Evolutionary conservation across 2,797 vertebrate species (phyloP), one percentile per base, ranked within the genome.

Genomic region (Falco peregrinus): DNA sequence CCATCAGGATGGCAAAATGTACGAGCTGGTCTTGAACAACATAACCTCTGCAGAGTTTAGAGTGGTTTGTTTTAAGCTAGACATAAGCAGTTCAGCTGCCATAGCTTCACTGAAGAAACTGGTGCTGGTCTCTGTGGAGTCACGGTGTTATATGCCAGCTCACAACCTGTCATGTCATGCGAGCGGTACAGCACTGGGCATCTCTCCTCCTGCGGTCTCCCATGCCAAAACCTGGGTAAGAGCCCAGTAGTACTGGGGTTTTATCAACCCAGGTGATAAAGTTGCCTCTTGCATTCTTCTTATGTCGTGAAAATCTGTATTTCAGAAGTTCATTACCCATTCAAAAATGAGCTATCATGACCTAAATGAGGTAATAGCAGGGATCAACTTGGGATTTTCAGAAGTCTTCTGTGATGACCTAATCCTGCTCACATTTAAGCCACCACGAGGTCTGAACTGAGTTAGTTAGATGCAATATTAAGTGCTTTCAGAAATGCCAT

Each of bases 151-250:
- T 41, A 21, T 6, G 4, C 19, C 41, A 77, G 18, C 31, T 87
- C n/a, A 17, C 45, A 39, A 25, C 20, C 56, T 75, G 43, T 37
- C 77, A 17, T 37, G 37, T 37, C 2, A 2, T 37, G 37, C 0
- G 3, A 54, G 17, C 16, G 43, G 28, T 29, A 25, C 19, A 61
- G 20, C 37, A 21, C 15, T 0, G 0, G 39, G 16, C 35, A 45
- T 56, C 19, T 13, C 3, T 53, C 25, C 83, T 92, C 37, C 26
- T 47, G 39, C 24, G 43, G 4, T 81, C 4, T 68, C 41, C 61
- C 4, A 2, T 33, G 19, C 43, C 6, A 60, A 87, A 68, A 54
- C 17, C 13, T 57, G n/a, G 26, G 18, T 48, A 61, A 78, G 70
- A 65, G 5, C 11, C 16, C 21, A 26, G 0, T 37, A n/a, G 70